Conservation (phyloP, 1,140 invertebrate species). For the Drosophila kohkoa region DNA sequence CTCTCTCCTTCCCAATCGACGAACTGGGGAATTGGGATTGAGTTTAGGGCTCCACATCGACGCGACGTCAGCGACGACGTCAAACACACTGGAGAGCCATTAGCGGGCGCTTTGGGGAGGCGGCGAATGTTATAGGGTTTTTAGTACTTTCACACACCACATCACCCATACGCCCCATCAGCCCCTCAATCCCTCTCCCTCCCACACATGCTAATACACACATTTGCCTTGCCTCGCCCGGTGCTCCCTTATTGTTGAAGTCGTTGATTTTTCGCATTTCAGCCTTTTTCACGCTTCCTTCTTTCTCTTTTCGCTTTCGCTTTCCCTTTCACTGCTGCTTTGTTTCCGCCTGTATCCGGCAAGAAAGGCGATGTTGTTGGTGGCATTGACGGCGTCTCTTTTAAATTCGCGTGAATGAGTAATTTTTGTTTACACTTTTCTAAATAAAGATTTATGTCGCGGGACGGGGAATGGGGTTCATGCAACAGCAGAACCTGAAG, state of each 20-base stretch:
- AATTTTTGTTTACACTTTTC: slow-evolving; percentile 83
- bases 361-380: neutral
- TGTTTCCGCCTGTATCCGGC: slow-evolving; percentile 28
- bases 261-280: slow-evolving; percentile 81
- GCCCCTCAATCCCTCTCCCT: neutral
- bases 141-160: slow-evolving; percentile 27
- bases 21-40: slow-evolving; percentile 6
- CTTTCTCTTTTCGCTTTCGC: slow-evolving; percentile 3
- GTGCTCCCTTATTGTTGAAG: slow-evolving; percentile 56
- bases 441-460: slow-evolving; percentile 83
- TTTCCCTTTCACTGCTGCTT: slow-evolving; percentile 18
- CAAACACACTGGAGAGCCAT: slow-evolving; percentile 78
- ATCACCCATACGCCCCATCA: neutral
- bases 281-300: slow-evolving; percentile 70
- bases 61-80: slow-evolving; percentile 27
- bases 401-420: slow-evolving; percentile 74
- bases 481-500: slow-evolving; percentile 9
- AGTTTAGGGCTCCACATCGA: neutral
- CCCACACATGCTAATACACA: slow-evolving; percentile 78
- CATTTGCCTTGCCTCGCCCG: slow-evolving; percentile 19
- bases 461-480: slow-evolving; percentile 5
- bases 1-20: no score
- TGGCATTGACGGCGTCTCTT: slow-evolving; percentile 7
- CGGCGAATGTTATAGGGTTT: slow-evolving; percentile 24
- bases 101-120: slow-evolving; percentile 57